These are phyloP conservation scores for Nomada hirtipes DNA, from an alignment of 2,888 invertebrate species.

Conservation along the genomic window DNA sequence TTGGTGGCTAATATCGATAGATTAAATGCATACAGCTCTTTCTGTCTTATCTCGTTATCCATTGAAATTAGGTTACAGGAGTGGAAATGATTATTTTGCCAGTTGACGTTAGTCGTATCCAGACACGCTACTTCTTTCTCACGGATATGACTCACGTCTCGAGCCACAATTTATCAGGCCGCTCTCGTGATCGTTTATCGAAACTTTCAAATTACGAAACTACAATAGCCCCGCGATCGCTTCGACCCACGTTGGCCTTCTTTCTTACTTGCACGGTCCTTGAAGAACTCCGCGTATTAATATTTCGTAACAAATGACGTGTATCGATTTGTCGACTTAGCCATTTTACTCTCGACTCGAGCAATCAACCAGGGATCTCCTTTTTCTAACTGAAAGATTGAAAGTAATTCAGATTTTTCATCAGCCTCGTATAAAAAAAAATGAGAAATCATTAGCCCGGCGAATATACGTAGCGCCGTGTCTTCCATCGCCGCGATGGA, in stretches of 20 bases:
- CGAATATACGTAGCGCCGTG: constrained; percentile 25
- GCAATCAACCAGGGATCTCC: not conserved
- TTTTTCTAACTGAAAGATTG: not conserved
- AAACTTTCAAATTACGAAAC: constrained; percentile 56
- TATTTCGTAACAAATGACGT: constrained; percentile 22
- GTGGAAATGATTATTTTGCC: too few relatives aligned
- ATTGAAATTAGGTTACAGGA: too few relatives aligned
- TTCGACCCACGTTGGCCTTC: constrained; percentile 41
- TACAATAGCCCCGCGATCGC: constrained; percentile 33
- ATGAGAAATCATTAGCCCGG: not conserved
- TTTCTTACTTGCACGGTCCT: constrained; percentile 12
- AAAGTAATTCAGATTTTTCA: constrained; percentile 20
- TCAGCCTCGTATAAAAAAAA: not conserved
- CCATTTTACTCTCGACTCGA: not conserved
- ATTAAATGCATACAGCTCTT: too few relatives aligned
- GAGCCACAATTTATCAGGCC: constrained; percentile 35
- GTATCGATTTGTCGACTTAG: not conserved
- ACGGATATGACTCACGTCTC: constrained; percentile 49
- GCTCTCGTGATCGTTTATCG: constrained; percentile 47
- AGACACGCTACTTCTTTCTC: constrained; percentile 36
- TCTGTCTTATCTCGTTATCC: too few relatives aligned
- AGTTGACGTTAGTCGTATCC: not conserved
- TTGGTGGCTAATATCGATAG: too few relatives aligned
- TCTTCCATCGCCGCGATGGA: constrained; percentile 17
- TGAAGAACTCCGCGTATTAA: constrained; percentile 13